phyloP scores from a whole-genome alignment of 1,140 invertebrate species.

The Drosophila orosa region DNA sequence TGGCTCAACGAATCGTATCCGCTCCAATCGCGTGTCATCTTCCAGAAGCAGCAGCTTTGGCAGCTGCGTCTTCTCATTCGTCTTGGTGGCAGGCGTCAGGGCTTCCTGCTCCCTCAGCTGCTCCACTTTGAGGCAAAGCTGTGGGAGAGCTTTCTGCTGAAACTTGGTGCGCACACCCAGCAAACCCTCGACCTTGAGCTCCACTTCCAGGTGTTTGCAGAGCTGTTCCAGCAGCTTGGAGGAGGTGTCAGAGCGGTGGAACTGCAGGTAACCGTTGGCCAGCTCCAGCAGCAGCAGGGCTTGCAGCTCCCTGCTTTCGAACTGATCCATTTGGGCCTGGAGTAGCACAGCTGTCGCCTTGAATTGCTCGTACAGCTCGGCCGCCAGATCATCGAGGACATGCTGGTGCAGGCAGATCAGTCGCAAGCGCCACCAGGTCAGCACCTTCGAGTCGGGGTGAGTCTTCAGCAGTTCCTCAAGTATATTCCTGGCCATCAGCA shows the following conservation, averaged over 20 bases:
- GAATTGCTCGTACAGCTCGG: slow-evolving; percentile 87
- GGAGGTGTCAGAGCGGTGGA: slow-evolving; percentile 89
- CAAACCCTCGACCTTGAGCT: slow-evolving; percentile 87
- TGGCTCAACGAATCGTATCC: slow-evolving; percentile 89
- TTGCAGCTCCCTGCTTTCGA: slow-evolving; percentile 85
- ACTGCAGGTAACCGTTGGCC: slow-evolving; percentile 90
- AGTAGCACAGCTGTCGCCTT: slow-evolving; percentile 86
- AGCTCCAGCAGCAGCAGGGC: slow-evolving; percentile 91
- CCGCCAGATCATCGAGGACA: slow-evolving; percentile 89
- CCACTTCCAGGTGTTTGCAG: slow-evolving; percentile 87
- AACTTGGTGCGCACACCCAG: slow-evolving; percentile 95
- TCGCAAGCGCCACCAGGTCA: slow-evolving; percentile 90
- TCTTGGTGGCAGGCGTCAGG: slow-evolving; percentile 84
- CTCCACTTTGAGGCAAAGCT: slow-evolving; percentile 88
- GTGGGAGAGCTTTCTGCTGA: slow-evolving; percentile 92
- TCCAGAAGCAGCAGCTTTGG: slow-evolving; percentile 89
- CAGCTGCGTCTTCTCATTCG: slow-evolving; percentile 84
- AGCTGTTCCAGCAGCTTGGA: slow-evolving; percentile 88
- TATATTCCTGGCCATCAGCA: slow-evolving; percentile 88
- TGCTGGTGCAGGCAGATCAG: slow-evolving; percentile 90
- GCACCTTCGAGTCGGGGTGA: slow-evolving; percentile 70
- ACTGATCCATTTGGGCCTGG: slow-evolving; percentile 79
- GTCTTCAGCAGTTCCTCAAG: slow-evolving; percentile 85
- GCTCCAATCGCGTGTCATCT: slow-evolving; percentile 93
- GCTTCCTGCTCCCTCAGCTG: slow-evolving; percentile 53